Conservation (phyloP, 2,797 vertebrate genomes). For the Aldrovandia affinis region DNA sequence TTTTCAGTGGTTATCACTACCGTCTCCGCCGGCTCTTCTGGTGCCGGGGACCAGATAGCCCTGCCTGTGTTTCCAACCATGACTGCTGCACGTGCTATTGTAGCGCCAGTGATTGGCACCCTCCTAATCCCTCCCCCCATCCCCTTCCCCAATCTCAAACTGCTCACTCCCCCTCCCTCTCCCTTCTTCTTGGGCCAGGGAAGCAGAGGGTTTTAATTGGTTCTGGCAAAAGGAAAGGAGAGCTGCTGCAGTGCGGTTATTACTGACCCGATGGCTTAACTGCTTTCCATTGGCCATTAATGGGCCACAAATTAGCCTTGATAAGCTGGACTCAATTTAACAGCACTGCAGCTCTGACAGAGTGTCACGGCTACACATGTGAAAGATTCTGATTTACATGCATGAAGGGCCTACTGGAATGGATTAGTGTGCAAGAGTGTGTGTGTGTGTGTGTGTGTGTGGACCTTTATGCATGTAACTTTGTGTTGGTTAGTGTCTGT, state of each 20-base stretch:
- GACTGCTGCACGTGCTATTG: conserved; percentile 80
- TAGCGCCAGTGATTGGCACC: conserved; percentile 81
- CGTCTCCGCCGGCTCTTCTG: conserved; percentile 66
- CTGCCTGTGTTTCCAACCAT: conserved; percentile 67
- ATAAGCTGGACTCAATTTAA: conserved; percentile 60
- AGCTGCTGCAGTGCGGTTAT: conserved; percentile 80
- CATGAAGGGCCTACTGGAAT: background rate
- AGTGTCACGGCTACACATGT: background rate
- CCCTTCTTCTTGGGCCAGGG: conserved; percentile 36
- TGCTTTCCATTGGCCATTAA: conserved; percentile 69
- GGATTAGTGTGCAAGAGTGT: conserved; percentile 21
- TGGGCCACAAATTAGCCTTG: conserved; percentile 66
- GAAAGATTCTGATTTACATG: background rate
- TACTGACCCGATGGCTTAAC: conserved; percentile 65
- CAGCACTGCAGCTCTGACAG: conserved; percentile 45
- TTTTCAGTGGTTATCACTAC: conserved; percentile 52
- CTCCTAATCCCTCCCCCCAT: conserved; percentile 67
- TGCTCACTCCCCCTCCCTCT: conserved; percentile 34
- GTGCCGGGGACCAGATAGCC: conserved; percentile 66
- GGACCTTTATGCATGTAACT: background rate
- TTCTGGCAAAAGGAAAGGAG: conserved; percentile 49
- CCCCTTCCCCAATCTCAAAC: conserved; percentile 67
- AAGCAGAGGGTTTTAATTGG: conserved; percentile 66
- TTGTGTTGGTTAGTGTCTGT: background rate
- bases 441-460: conserved; percentile 27